Base-by-base conservation (phyloP, 2,888 invertebrate genomes). In the Arge pagana region DNA sequence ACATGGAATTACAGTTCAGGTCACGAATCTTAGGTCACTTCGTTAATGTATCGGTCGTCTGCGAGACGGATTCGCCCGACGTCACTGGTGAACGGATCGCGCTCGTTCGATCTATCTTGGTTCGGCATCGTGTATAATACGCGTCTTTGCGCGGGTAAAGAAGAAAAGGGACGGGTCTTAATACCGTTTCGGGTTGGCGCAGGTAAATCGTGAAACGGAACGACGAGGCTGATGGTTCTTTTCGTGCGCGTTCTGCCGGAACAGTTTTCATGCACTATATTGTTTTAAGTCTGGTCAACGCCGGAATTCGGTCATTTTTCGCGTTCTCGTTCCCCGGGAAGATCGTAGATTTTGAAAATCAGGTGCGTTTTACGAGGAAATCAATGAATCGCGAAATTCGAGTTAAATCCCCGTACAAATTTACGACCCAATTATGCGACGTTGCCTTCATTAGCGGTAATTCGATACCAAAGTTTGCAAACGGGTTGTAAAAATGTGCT, bases 51-150 rank as follows among this genome's bases (percentile, higher is more conserved):
- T n/a, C n/a, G n/a, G 45, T 13, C 21, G 33, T 35, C 45, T 45
- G n/a, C 13, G 24, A 23, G 33, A 33, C 33, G 23, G 19, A 15
- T 18, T n/a, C 33, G 31, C 31, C 21, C 23, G 45, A 45, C 45
- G 33, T 45, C 45, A 45, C 45, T 6, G 45, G 35, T 26, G 21
- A n/a, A n/a, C 15, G 21, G 21, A 45, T 45, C 45, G 45, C 33
- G 33, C 13, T 23, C n/a, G 4, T 21, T 23, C 1, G 24, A 33
- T 45, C 45, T 45, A 5, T 16, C 40, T 24, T 39, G 21, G 37
- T 23, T 39, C 11, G 37, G 4, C 8, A 15, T n/a, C n/a, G n/a
- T n/a, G n/a, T n/a, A n/a, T n/a, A n/a, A n/a, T n/a, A 35, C 33
- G 13, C 18, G 30, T 45, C 33, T 24, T 21, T 15, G 23, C n/a